A percentile compares a stretch with the other conserved stretches of the same genome.
phyloP scores from a whole-genome alignment of 1,140 invertebrate genomes.

The Drosophila pseudoananassae region DNA sequence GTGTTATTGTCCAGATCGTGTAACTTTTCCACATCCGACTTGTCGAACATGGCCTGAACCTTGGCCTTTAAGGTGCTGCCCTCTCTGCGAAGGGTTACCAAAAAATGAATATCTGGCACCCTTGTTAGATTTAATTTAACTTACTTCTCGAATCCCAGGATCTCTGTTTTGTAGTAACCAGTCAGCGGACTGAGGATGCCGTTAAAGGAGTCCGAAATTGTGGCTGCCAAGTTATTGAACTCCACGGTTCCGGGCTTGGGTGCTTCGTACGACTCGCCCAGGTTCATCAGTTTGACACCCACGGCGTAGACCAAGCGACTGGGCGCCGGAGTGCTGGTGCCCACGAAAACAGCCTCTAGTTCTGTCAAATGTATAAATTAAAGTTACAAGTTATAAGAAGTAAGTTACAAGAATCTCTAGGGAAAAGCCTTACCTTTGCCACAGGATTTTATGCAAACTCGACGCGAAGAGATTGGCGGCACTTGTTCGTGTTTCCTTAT shows the following conservation, averaged over 20 bases:
- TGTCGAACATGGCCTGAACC: conserved; percentile 88
- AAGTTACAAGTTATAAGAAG: too few species aligned
- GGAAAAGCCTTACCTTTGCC: conserved; percentile 86
- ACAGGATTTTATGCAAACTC: conserved; percentile 93
- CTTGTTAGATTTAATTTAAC: conserved; percentile 53
- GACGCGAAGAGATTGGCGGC: conserved; percentile 91
- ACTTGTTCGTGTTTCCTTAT: conserved; percentile 92
- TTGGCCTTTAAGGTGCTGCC: conserved; percentile 87
- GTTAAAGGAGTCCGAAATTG: conserved; percentile 88
- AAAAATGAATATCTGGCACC: background rate
- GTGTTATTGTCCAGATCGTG: conserved; percentile 83
- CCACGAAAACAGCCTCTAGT: conserved; percentile 85
- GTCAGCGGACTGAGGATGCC: conserved; percentile 87
- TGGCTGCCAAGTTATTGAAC: conserved; percentile 89
- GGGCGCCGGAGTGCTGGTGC: conserved; percentile 87
- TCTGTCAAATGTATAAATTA: conserved; percentile 35
- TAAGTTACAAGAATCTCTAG: background rate
- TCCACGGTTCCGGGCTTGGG: conserved; percentile 89
- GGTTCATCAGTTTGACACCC: conserved; percentile 89
- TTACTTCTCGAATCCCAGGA: conserved; percentile 90
- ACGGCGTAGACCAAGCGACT: conserved; percentile 89
- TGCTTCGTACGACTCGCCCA: conserved; percentile 90
- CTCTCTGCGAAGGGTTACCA: conserved; percentile 83
- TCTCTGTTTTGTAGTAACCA: conserved; percentile 89
- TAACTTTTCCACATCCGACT: conserved; percentile 86